A percentile compares a stretch with the other conserved stretches of the same genome.
phyloP scores from a whole-genome alignment of 2,888 invertebrate genomes.

The Epinotia ramella region DNA sequence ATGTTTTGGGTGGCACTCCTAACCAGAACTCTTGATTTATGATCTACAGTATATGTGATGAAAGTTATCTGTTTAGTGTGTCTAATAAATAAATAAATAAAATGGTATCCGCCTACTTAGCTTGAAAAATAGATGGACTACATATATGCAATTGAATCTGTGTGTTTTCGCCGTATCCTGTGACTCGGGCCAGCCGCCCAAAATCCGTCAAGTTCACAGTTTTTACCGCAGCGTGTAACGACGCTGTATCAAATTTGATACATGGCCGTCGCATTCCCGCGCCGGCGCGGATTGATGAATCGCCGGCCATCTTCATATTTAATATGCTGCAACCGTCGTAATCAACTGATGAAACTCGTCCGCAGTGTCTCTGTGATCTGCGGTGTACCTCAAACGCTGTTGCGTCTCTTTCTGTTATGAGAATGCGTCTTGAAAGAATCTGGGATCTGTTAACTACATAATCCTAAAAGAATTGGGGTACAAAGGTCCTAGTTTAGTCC shows the following conservation, averaged over 20 bases:
- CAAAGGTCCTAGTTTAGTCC: no score
- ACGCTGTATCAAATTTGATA: constrained; percentile 75
- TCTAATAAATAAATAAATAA: no score
- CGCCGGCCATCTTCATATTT: not conserved
- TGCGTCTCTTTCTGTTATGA: no score
- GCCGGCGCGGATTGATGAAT: constrained; percentile 42
- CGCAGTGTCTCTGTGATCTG: constrained; percentile 14
- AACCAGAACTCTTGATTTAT: no score
- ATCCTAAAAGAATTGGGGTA: no score
- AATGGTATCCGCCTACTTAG: no score
- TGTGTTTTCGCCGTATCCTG: constrained; percentile 21
- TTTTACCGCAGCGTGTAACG: constrained; percentile 67
- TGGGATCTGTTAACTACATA: no score
- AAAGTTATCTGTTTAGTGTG: no score
- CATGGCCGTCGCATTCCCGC: constrained; percentile 65
- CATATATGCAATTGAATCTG: not conserved
- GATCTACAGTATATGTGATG: no score
- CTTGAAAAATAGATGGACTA: no score
- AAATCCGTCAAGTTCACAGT: constrained; percentile 66
- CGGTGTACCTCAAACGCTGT: constrained; percentile 1
- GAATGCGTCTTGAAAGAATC: no score
- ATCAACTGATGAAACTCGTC: constrained; percentile 19
- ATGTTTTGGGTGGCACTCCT: no score
- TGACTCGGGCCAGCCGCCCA: constrained; percentile 52
- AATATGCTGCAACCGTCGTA: constrained; percentile 11